Evolutionary conservation across 2,797 vertebrate genomes (phyloP).

Genomic region (Halcyon leucocephala): DNA sequence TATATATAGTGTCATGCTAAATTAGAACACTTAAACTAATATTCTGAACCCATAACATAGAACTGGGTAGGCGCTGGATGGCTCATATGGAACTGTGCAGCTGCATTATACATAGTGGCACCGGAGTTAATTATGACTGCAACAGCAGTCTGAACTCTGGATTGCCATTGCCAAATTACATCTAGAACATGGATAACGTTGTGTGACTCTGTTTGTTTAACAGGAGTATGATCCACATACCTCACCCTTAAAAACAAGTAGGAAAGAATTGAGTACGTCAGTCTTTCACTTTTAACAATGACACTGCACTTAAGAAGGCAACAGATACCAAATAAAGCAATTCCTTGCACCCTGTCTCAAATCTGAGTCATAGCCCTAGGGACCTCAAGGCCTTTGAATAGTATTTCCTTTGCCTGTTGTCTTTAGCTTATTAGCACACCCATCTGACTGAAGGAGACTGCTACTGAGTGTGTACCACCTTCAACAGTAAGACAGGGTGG

Average conservation of each 20-base stretch:
- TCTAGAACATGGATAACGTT: slow-evolving; percentile 14
- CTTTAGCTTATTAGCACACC: slow-evolving; percentile 45
- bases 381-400: slow-evolving; percentile 23
- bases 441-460: background rate
- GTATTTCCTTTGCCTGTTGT: slow-evolving; percentile 45
- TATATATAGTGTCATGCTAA: background rate
- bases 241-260: background rate
- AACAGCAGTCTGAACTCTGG: background rate
- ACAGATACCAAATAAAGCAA: slow-evolving; percentile 55
- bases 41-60: background rate
- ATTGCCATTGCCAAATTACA: slow-evolving; percentile 10
- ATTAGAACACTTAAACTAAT: background rate
- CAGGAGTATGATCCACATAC: background rate
- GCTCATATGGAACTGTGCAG: background rate
- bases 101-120: background rate
- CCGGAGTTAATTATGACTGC: background rate
- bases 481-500: background rate
- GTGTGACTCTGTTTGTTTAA: background rate
- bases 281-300: slow-evolving; percentile 6
- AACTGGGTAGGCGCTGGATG: background rate
- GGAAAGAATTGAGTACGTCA: background rate
- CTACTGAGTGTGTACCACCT: background rate
- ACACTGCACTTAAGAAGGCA: background rate
- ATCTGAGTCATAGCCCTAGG: slow-evolving; percentile 49
- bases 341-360: slow-evolving; percentile 48